A percentile compares a stretch with the other conserved stretches of the same genome.
Evolutionary conservation across 2,888 invertebrate species (phyloP).

Genomic region (Pristionchus arcanus): DNA sequence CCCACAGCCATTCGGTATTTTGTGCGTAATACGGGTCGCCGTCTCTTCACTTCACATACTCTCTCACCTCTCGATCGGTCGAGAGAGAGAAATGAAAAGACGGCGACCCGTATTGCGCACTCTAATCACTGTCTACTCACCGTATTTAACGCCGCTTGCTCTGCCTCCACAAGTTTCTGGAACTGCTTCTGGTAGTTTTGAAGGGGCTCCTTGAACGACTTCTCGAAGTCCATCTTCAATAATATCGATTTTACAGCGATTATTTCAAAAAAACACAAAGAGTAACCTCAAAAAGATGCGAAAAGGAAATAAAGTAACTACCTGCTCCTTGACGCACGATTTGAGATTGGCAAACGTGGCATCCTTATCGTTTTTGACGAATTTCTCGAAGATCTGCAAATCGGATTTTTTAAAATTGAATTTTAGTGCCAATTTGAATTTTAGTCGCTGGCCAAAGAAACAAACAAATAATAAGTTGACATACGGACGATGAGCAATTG

Average conservation of each 20-base stretch:
- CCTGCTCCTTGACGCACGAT: constrained; percentile 20
- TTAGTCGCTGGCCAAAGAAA: too few species aligned
- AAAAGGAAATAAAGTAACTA: not conserved
- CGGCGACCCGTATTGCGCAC: too few species aligned
- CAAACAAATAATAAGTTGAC: not conserved
- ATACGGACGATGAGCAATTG: constrained; percentile 14
- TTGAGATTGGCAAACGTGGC: constrained; percentile 11
- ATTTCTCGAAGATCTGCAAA: constrained; percentile 29
- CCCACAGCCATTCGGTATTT: too few species aligned
- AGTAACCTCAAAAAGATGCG: too few species aligned
- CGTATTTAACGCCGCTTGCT: not conserved
- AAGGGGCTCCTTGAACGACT: constrained; percentile 21
- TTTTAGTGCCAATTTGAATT: constrained; percentile 6
- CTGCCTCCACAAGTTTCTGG: not conserved
- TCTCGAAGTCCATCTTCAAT: constrained; percentile 34
- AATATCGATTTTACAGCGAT: not conserved
- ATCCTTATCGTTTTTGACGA: constrained; percentile 40
- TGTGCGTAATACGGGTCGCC: too few species aligned
- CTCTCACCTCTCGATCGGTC: too few species aligned
- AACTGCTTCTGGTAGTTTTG: constrained; percentile 34
- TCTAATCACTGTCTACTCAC: not conserved
- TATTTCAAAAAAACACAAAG: too few species aligned
- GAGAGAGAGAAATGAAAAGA: too few species aligned
- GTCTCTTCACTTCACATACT: too few species aligned
- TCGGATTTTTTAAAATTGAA: too few species aligned